These are phyloP conservation scores for Channallabes apus DNA, from an alignment of 2,797 vertebrate genomes.

Conservation along the genomic window DNA sequence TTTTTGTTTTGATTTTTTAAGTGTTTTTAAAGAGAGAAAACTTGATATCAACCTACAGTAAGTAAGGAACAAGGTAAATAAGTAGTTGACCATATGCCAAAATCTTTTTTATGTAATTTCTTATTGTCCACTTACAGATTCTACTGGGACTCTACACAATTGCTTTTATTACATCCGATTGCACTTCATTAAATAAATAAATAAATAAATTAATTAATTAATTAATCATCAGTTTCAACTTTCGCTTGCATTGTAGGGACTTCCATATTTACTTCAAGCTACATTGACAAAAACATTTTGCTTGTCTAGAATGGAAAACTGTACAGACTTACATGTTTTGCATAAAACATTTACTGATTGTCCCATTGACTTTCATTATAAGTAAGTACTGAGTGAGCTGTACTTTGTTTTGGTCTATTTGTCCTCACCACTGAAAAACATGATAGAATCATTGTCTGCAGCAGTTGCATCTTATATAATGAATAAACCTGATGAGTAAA, in stretches of 20 bases:
- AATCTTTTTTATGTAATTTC: not conserved
- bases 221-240: too few species aligned
- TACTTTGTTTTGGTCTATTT: not conserved
- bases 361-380: conserved; percentile 8
- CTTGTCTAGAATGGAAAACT: not conserved
- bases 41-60: not conserved
- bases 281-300: not conserved
- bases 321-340: not conserved
- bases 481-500: not conserved
- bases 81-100: not conserved
- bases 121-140: not conserved
- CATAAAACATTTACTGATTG: not conserved
- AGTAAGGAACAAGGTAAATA: not conserved
- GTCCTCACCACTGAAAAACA: not conserved
- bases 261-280: not conserved
- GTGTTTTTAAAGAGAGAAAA: not conserved
- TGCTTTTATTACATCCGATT: not conserved
- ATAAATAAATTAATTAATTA: too few species aligned
- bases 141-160: not conserved
- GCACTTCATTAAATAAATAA: not conserved
- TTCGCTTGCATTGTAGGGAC: too few species aligned
- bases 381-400: conserved; percentile 6
- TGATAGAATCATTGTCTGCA: not conserved
- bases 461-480: not conserved
- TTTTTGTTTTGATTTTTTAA: not conserved